These are phyloP conservation scores for Volucella inflata DNA, from an alignment of 2,888 invertebrate genomes.

Conservation along the genomic window DNA sequence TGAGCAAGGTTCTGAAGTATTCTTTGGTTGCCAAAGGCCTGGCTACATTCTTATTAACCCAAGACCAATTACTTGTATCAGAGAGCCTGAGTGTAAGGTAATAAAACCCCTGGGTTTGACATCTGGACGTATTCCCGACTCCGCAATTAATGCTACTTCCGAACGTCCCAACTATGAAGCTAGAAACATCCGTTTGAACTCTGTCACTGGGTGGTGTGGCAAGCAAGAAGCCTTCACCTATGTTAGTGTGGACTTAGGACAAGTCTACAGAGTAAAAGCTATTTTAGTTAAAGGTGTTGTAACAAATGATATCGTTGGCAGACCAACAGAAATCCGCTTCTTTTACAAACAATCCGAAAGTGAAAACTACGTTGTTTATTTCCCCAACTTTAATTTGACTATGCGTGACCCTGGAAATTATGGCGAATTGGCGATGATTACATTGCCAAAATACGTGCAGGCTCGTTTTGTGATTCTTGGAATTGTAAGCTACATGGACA, in stretches of 20 bases:
- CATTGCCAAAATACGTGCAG: slow-evolving; percentile 95
- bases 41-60: slow-evolving; percentile 97
- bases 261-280: slow-evolving; percentile 95
- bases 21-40: slow-evolving; percentile 94
- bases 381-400: slow-evolving; percentile 97
- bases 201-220: slow-evolving; percentile 98
- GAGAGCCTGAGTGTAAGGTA: slow-evolving; percentile 97
- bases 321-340: slow-evolving; percentile 97
- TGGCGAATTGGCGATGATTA: slow-evolving; percentile 98
- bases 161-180: slow-evolving; percentile 97
- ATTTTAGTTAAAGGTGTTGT: slow-evolving; percentile 97
- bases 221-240: slow-evolving; percentile 98
- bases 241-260: slow-evolving; percentile 96
- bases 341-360: slow-evolving; percentile 97
- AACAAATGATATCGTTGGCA: slow-evolving; percentile 96
- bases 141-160: slow-evolving; percentile 97
- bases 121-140: slow-evolving; percentile 96
- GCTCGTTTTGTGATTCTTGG: slow-evolving; percentile 97
- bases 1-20: slow-evolving; percentile 95
- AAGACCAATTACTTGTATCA: slow-evolving; percentile 93
- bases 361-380: slow-evolving; percentile 98
- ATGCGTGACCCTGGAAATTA: slow-evolving; percentile 98
- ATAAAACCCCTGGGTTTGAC: slow-evolving; percentile 95
- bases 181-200: slow-evolving; percentile 93
- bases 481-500: slow-evolving; percentile 98